phyloP scores from a whole-genome alignment of 2,888 invertebrate species.

The Rotaria sp. region DNA sequence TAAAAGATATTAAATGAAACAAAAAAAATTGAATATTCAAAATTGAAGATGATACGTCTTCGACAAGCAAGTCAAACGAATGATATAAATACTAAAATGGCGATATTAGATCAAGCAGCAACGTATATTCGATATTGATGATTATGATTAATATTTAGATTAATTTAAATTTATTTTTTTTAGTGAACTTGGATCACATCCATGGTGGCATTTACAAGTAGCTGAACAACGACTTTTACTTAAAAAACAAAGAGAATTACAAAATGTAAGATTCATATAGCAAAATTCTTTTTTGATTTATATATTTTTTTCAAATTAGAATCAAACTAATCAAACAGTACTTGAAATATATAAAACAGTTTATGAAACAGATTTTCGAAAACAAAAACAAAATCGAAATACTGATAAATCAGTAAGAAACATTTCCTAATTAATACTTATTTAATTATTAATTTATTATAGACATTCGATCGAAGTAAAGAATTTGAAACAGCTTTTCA shows the following conservation, averaged over 20 bases:
- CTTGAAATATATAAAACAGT: neutral
- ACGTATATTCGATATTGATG: neutral
- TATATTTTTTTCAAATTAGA: neutral
- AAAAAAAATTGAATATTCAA: no score
- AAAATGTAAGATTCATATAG: neutral
- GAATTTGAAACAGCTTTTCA: neutral
- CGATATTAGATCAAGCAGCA: neutral
- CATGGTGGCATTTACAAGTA: conserved; percentile 19
- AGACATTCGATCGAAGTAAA: neutral
- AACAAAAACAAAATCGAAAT: neutral
- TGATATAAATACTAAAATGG: neutral
- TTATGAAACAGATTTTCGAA: neutral
- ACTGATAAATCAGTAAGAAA: neutral
- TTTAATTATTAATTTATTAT: neutral
- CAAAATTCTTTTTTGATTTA: neutral
- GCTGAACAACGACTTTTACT: neutral
- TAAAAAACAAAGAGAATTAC: neutral
- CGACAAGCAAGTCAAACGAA: conserved; percentile 2
- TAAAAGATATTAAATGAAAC: neutral
- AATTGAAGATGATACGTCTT: neutral
- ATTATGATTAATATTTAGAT: neutral
- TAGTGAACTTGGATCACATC: neutral
- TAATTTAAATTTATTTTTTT: neutral
- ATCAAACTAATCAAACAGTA: neutral
- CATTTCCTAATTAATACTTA: neutral